Percentiles rank a stretch among this genome's conserved stretches.
phyloP scores from a whole-genome alignment of 2,113 vertebrate genomes.

The Antigone vipio region DNA sequence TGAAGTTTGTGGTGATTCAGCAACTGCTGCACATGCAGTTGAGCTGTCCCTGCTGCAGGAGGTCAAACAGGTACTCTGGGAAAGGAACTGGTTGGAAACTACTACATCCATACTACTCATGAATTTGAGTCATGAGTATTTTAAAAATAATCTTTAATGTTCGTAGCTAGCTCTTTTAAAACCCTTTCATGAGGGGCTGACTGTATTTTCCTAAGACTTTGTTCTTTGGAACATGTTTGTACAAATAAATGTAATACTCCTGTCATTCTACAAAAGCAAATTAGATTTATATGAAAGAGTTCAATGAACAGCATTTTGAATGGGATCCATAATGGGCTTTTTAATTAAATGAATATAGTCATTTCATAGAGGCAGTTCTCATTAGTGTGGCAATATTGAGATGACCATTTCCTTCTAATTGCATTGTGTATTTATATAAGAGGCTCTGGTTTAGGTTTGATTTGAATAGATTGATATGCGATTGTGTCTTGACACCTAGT shows the following conservation, averaged over 20 bases:
- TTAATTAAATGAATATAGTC: constrained; percentile 79
- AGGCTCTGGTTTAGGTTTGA: constrained; percentile 56
- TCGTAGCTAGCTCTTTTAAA: neutral
- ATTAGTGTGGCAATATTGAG: constrained; percentile 65
- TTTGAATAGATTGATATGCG: constrained; percentile 67
- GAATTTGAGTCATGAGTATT: neutral
- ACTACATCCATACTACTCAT: neutral
- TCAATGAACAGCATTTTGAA: constrained; percentile 69
- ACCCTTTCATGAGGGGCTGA: neutral
- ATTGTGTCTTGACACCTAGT: constrained; percentile 27
- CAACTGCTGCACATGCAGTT: neutral
- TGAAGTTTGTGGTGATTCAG: neutral
- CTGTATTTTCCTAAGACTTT: constrained; percentile 15
- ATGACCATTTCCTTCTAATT: constrained; percentile 75
- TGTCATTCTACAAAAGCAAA: constrained; percentile 62
- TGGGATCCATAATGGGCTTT: constrained; percentile 71
- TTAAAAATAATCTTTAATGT: neutral
- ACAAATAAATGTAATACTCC: constrained; percentile 47
- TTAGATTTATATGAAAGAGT: constrained; percentile 69
- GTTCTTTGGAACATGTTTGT: constrained; percentile 57
- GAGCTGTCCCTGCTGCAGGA: neutral
- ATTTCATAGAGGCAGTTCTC: constrained; percentile 74
- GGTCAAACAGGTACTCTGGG: neutral
- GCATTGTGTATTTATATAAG: constrained; percentile 45
- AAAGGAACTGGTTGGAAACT: neutral